A percentile compares a stretch with the other conserved stretches of the same genome.
phyloP scores from a whole-genome alignment of 2,888 invertebrate species.

The Seira musarum region DNA sequence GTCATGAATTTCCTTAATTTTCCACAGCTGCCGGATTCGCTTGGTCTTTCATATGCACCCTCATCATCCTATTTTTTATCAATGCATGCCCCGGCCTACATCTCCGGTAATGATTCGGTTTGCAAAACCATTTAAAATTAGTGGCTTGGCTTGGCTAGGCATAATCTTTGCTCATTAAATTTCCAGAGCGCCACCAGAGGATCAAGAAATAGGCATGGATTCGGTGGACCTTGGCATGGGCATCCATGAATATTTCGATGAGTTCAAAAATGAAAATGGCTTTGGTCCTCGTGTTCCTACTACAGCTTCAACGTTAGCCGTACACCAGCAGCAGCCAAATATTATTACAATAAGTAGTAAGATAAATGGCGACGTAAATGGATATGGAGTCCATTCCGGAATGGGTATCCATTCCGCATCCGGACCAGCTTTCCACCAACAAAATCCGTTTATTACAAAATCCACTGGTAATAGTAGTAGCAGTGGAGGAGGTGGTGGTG shows the following conservation, averaged over 20 bases:
- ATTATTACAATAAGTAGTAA: constrained; percentile 33
- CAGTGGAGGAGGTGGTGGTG: background rate
- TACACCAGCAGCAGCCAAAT: background rate
- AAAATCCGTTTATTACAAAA: constrained; percentile 1
- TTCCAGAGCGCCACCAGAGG: constrained; percentile 39
- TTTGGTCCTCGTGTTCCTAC: background rate
- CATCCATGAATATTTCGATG: constrained; percentile 60
- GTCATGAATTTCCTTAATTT: constrained; percentile 21
- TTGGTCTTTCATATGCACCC: constrained; percentile 63
- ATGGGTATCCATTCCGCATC: background rate
- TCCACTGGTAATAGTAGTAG: background rate
- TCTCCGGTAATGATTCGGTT: no score
- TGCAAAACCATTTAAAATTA: background rate
- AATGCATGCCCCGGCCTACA: constrained; percentile 64
- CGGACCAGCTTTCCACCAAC: background rate
- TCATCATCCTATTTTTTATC: constrained; percentile 58
- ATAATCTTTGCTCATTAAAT: background rate
- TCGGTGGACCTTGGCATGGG: constrained; percentile 56
- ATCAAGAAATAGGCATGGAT: constrained; percentile 60
- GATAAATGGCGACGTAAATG: constrained; percentile 21
- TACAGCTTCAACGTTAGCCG: background rate
- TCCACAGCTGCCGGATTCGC: constrained; percentile 52
- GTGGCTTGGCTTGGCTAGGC: background rate
- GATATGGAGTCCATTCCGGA: background rate
- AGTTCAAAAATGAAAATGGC: constrained; percentile 12